A percentile compares a stretch with the other conserved stretches of the same genome.
These are phyloP conservation scores for Phylloscopus trochiloides DNA, from an alignment of 2,113 vertebrate genomes.

Conservation along the genomic window DNA sequence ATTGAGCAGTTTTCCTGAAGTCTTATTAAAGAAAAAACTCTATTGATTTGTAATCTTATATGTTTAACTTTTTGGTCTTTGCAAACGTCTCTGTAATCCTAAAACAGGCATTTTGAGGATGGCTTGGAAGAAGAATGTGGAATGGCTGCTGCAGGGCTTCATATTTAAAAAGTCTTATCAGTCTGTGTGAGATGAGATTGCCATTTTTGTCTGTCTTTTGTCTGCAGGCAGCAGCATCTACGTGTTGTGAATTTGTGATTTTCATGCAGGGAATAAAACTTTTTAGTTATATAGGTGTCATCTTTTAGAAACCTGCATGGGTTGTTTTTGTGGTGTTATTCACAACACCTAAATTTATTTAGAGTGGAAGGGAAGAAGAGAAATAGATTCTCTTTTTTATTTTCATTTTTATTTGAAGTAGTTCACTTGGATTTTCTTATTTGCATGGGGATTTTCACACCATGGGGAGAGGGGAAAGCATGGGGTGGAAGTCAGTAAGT, in stretches of 20 bases:
- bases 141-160: neutral
- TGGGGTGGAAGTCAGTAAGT: neutral
- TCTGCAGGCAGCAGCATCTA: neutral
- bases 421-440: neutral
- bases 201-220: fast-evolving
- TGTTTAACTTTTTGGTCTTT: neutral
- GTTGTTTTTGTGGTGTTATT: neutral
- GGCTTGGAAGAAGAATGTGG: neutral
- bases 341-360: neutral
- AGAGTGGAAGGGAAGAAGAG: neutral
- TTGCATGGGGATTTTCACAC: neutral
- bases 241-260: neutral
- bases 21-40: neutral
- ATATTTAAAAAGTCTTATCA: neutral
- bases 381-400: neutral
- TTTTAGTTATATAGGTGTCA: neutral
- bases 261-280: neutral
- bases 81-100: neutral
- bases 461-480: fast-evolving
- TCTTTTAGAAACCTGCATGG: neutral
- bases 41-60: neutral
- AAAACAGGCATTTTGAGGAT: neutral
- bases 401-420: neutral
- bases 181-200: neutral
- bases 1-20: neutral